Evolutionary conservation across 2,888 invertebrate species (phyloP).

Genomic region (Apomyelois bistriatella): DNA sequence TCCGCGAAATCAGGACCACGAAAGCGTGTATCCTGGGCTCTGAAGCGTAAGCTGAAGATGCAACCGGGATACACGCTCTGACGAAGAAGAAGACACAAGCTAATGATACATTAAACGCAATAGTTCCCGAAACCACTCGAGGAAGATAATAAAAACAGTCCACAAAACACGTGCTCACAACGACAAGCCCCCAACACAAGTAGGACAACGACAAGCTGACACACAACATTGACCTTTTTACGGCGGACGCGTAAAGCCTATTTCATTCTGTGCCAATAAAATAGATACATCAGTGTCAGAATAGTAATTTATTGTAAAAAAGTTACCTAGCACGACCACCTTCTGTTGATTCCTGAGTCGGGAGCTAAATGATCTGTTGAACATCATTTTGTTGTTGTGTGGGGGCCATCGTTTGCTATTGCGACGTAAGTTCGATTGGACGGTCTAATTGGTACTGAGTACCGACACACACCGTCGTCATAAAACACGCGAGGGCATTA

Average conservation of each 20-base stretch:
- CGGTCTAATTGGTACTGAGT: constrained; percentile 56
- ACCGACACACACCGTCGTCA: constrained; percentile 33
- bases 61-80: too few species aligned
- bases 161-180: constrained; percentile 1
- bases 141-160: background rate
- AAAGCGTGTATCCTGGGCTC: too few species aligned
- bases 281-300: too few species aligned
- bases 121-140: background rate
- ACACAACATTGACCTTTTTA: background rate
- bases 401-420: constrained; percentile 39
- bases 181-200: constrained; percentile 3
- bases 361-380: constrained; percentile 69
- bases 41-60: too few species aligned
- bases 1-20: too few species aligned
- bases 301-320: too few species aligned
- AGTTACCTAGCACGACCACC: constrained; percentile 85
- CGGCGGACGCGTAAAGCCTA: background rate
- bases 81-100: too few species aligned
- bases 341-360: constrained; percentile 83
- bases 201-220: constrained; percentile 2
- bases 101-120: too few species aligned
- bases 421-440: constrained; percentile 42
- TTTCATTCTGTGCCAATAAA: too few species aligned
- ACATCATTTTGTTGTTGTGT: constrained; percentile 47
- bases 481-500: constrained; percentile 17